Percentiles rank a stretch among this genome's conserved stretches.
These are phyloP conservation scores for Sanderia malayensis DNA, from an alignment of 30 jellyfish, hydroid and myxozoan species.

Conservation along the genomic window DNA sequence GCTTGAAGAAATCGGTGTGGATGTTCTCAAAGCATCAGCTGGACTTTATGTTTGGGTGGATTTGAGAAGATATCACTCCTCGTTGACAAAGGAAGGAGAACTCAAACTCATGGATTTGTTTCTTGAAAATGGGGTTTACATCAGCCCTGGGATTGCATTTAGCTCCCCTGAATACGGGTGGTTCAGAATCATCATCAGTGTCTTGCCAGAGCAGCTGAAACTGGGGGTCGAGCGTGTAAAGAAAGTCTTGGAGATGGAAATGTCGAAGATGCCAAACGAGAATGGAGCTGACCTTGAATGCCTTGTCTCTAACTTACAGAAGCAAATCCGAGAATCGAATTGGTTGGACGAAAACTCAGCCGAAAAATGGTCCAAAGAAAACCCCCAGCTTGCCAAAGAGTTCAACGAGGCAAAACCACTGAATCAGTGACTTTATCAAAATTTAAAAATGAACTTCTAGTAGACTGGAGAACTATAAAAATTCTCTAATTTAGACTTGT, in stretches of 20 bases:
- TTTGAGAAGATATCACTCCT: slow-evolving; percentile 12
- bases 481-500: no score
- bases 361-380: slow-evolving; percentile 76
- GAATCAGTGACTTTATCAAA: no score
- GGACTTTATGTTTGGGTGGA: slow-evolving; percentile 78
- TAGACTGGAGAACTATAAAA: no score
- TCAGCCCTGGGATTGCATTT: slow-evolving; percentile 71
- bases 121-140: slow-evolving; percentile 52
- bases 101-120: slow-evolving; percentile 43
- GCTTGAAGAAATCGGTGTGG: slow-evolving; percentile 28
- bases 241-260: slow-evolving; percentile 24
- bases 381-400: slow-evolving; percentile 69
- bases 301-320: slow-evolving; percentile 48
- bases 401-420: slow-evolving; percentile 24
- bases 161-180: slow-evolving; percentile 67
- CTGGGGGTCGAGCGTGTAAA: slow-evolving; percentile 37
- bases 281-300: slow-evolving; percentile 36
- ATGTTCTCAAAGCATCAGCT: slow-evolving; percentile 19
- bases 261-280: background rate
- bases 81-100: slow-evolving; percentile 55
- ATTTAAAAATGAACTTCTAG: no score
- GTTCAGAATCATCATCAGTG: slow-evolving; percentile 65
- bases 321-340: slow-evolving; percentile 36
- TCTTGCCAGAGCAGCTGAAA: slow-evolving; percentile 9
- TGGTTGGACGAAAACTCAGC: slow-evolving; percentile 82